Base-by-base conservation (phyloP, 2,888 invertebrate genomes). In the Cynaeus angustus region DNA sequence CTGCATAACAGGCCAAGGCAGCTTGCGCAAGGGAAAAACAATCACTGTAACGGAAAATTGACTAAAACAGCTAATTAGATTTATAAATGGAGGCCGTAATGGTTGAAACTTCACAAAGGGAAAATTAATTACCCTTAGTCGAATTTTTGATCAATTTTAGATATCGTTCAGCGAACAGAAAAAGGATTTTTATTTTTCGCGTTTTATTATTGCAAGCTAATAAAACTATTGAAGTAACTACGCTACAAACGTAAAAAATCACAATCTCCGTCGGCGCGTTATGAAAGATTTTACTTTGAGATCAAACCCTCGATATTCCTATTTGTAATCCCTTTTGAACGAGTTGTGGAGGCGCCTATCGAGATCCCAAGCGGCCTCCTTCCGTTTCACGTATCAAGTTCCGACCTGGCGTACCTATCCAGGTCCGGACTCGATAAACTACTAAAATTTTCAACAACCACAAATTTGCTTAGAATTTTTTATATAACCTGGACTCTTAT, bases 291-390 rank as follows among this genome's bases (percentile, higher is more conserved):
- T 55, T 68, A 61, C 61, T 70, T 70, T 70, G 65, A 61, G 69
- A 72, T 74, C 72, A 74, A 70, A 67, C 66, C 56, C 37, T 45
- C 66, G 69, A 71, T 72, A 73, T 71, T 73, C 66, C 73, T 72
- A 69, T 71, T 72, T 71, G 72, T 72, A 74, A 72, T 71, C 66
- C 67, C 68, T 70, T 66, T 72, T 66, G 74, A 74, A 72, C 69
- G 59, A 68, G 70, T 56, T 66, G 66, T 55, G 41, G 53, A 55
- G 53, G 53, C 53, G 53, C 37, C 65, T 65, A 53, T 55, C 53
- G 41, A 30, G 52, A 16, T 65, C 53, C 65, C 65, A 16, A 43
- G 53, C 53, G 65, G 65, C 53, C 50, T 65, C 53, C 61, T 65
- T 65, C 55, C 65, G 53, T 45, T 55, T 45, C 53, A 45, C 53